A percentile compares a stretch with the other conserved stretches of the same genome.
Evolutionary conservation across 2,797 vertebrate genomes (phyloP).

Genomic region (Clarias pachynema): DNA sequence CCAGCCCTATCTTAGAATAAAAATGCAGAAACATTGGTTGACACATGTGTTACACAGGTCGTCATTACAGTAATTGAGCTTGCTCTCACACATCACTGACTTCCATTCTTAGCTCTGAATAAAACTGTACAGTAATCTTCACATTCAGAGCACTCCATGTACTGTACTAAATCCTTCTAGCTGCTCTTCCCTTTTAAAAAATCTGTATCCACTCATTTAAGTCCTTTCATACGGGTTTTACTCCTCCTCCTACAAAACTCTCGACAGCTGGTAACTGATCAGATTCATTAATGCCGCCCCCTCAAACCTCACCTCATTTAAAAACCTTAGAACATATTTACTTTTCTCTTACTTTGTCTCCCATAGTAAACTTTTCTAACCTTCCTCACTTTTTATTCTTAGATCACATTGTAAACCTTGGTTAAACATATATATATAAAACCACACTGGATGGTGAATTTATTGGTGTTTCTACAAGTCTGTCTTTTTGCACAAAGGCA

Average conservation of each 20-base stretch:
- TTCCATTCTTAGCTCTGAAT: too few relatives aligned
- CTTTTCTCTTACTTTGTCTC: background rate
- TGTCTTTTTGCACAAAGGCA: slow-evolving; percentile 19
- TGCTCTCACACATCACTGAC: too few relatives aligned
- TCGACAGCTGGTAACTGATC: background rate
- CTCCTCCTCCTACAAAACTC: background rate
- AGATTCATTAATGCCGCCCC: background rate
- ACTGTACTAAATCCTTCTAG: background rate
- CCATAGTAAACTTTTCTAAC: background rate
- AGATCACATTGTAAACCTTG: background rate
- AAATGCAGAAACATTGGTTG: too few relatives aligned
- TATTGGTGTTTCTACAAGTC: background rate
- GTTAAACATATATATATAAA: background rate
- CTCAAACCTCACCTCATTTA: background rate
- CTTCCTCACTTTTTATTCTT: background rate
- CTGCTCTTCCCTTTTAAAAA: background rate
- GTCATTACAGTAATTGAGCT: too few relatives aligned
- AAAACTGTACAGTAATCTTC: background rate
- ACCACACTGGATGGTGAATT: background rate
- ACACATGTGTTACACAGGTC: too few relatives aligned
- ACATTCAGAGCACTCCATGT: background rate
- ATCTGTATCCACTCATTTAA: background rate
- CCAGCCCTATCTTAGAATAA: too few relatives aligned
- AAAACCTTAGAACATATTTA: background rate
- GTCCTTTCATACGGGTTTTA: background rate